Conservation (phyloP, 2,113 vertebrate species). For the Laterallus jamaicensis region DNA sequence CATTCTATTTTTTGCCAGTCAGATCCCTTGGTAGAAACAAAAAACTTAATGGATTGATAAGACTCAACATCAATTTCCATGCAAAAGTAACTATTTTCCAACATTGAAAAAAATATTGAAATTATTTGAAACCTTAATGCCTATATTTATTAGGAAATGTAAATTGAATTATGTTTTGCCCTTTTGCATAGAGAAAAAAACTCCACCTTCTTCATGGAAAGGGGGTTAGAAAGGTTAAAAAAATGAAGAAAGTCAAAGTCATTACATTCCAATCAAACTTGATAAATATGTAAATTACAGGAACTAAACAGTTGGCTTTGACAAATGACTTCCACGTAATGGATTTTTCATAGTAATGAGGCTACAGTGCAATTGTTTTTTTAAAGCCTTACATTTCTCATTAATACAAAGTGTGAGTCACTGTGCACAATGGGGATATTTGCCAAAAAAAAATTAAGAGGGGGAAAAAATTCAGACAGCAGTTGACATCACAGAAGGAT, state of each 20-base stretch:
- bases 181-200: constrained; percentile 51
- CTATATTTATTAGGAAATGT: constrained; percentile 23
- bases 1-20: not conserved
- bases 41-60: not conserved
- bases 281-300: constrained; percentile 93
- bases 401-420: constrained; percentile 54
- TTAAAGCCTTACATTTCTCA: constrained; percentile 60
- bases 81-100: not conserved
- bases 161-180: constrained; percentile 60
- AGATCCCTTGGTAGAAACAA: not conserved
- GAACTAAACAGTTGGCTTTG: constrained; percentile 82
- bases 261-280: constrained; percentile 86
- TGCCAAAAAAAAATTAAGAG: not conserved
- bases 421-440: constrained; percentile 4
- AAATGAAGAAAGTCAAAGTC: constrained; percentile 73
- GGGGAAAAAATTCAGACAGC: not conserved
- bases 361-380: constrained; percentile 80
- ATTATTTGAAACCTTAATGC: not conserved
- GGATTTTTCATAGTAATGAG: constrained; percentile 84
- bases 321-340: constrained; percentile 86
- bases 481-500: constrained; percentile 25
- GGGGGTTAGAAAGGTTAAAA: constrained; percentile 69
- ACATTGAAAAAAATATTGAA: not conserved
- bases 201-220: constrained; percentile 22
- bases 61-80: not conserved